Conservation (phyloP, 2,797 vertebrate genomes). For the Sebastes umbrosus region DNA sequence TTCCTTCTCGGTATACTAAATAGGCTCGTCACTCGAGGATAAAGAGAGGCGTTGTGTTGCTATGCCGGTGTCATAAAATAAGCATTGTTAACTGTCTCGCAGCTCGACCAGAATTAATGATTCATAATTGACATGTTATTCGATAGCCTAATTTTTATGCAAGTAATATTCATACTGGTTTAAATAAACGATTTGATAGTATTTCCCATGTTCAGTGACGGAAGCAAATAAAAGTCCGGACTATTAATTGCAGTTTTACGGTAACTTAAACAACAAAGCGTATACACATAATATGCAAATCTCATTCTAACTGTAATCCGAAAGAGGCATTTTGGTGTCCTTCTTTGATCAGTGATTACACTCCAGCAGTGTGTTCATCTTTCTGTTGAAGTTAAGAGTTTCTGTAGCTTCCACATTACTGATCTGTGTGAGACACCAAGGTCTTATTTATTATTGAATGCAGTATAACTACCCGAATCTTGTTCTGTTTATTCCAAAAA, state of each 20-base stretch:
- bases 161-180: too few relatives aligned
- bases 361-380: neutral
- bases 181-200: too few relatives aligned
- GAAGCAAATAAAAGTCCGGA: too few relatives aligned
- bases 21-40: neutral
- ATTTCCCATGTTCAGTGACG: too few relatives aligned
- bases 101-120: too few relatives aligned
- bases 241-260: too few relatives aligned
- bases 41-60: too few relatives aligned
- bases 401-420: neutral
- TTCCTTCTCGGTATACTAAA: neutral
- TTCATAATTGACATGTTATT: too few relatives aligned
- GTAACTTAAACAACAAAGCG: neutral
- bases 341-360: neutral
- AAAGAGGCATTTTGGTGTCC: neutral
- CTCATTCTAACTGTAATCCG: neutral
- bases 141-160: too few relatives aligned
- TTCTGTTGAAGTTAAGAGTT: neutral
- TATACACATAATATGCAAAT: neutral
- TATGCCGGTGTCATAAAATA: too few relatives aligned
- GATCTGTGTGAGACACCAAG: neutral
- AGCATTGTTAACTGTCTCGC: too few relatives aligned
- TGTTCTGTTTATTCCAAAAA: neutral
- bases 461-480: neutral
- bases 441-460: neutral